phyloP scores from a whole-genome alignment of 2,888 invertebrate genomes.

The Protophormia terraenovae region DNA sequence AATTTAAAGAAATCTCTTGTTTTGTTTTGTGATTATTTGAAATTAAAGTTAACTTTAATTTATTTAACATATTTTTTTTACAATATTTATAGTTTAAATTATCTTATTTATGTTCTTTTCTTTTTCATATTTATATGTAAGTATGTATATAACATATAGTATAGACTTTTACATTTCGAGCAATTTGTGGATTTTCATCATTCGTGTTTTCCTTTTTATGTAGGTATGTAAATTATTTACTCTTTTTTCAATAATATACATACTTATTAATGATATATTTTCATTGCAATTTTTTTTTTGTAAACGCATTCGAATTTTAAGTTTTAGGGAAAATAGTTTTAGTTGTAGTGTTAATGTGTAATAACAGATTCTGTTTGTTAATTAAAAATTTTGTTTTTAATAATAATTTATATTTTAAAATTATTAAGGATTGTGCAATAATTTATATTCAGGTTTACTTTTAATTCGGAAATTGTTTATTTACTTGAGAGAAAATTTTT shows the following conservation, averaged over 20 bases:
- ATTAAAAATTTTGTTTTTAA: slow-evolving; percentile 2
- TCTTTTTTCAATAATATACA: slow-evolving; percentile 32
- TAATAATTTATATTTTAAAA: too few species aligned
- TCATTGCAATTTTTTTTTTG: slow-evolving; percentile 35
- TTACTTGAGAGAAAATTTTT: slow-evolving; percentile 9
- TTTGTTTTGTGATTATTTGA: background rate
- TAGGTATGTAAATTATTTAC: slow-evolving; percentile 14
- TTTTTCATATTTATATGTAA: slow-evolving; percentile 21
- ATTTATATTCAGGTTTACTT: slow-evolving; percentile 49
- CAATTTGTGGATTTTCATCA: slow-evolving; percentile 12
- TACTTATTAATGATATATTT: slow-evolving; percentile 47
- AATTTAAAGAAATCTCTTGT: slow-evolving; percentile 42
- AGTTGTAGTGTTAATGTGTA: slow-evolving; percentile 23
- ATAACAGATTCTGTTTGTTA: slow-evolving; percentile 25
- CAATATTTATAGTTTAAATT: slow-evolving; percentile 63
- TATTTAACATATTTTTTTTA: slow-evolving; percentile 60
- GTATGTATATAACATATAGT: slow-evolving; percentile 19
- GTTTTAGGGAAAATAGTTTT: background rate
- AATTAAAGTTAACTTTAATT: slow-evolving; percentile 50
- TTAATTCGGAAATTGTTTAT: background rate
- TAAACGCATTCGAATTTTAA: slow-evolving; percentile 25
- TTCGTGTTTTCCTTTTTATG: slow-evolving; percentile 56
- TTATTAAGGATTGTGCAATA: slow-evolving; percentile 62
- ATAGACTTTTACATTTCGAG: slow-evolving; percentile 62
- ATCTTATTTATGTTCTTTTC: slow-evolving; percentile 19